Evolutionary conservation across 2,888 invertebrate species (phyloP), one percentile per base, ranked within the genome.

Genomic region (Zelleria hepariella): DNA sequence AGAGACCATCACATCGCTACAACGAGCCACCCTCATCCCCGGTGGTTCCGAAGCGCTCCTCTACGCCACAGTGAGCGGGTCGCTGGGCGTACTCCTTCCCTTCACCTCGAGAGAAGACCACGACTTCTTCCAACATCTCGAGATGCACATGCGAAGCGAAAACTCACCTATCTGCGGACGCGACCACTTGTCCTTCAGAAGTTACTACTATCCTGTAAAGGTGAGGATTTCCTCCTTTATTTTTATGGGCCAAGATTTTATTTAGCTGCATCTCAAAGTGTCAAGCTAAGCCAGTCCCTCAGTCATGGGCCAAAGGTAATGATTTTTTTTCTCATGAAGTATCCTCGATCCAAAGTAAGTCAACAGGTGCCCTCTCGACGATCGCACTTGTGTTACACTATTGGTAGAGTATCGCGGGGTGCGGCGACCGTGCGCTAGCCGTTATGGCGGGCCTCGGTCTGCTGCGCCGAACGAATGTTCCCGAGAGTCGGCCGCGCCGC

Each of bases 121-220:
- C 70, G 99, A 99, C 78, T 99, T 99, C 81, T 99, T 99, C 89
- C 98, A 99, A 77, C 98, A 99, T 86, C 89, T 99, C 64, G 99
- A 99, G 83, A 99, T 99, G 99, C 98, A 99, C 80, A 97, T 99
- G 97, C 90, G 99, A 58, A 96, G 97, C 65, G 99, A 99, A 81
- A 95, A 98, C 82, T 92, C 98, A 0, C 98, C 99, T 0, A 85
- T 99, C 0, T 98, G 98, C 84, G 99, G 99, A 0, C 90, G 99
- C 21, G 99, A 99, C 82, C 99, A 99, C 81, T 90, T 99, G 26
- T 97, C 98, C 0, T 99, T 95, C 84, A 92, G 99, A 69, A 98
- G 98, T 62, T 98, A 97, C 74, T 99, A 99, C 84, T 98, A 96
- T 78, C 98, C 99, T 42, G 96, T 98, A 32, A 98, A 98, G 92